Percentiles rank a stretch among this genome's conserved stretches.
Conservation (phyloP, 2,888 invertebrate genomes). For the Andrena minutula region DNA sequence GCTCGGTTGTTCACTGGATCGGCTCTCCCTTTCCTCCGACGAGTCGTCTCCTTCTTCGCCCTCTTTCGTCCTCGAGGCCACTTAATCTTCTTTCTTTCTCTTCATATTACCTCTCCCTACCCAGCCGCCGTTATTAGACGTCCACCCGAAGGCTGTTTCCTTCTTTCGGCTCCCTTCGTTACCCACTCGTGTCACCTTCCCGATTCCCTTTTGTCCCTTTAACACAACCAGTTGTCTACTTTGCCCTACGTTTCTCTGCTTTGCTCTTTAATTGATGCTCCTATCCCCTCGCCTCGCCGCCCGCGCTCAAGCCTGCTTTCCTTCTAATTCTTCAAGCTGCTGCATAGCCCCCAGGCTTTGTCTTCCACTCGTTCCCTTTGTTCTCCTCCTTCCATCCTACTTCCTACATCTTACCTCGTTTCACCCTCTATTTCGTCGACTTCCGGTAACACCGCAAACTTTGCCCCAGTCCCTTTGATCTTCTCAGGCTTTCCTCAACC, state of each 20-base stretch:
- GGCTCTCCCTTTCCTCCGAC: neutral
- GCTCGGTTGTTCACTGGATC: slow-evolving; percentile 45
- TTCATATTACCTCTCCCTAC: slow-evolving; percentile 13
- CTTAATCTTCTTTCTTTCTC: slow-evolving; percentile 52
- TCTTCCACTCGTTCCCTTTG: no score
- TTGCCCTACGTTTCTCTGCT: neutral
- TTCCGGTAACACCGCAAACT: slow-evolving; percentile 8
- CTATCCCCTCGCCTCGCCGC: neutral
- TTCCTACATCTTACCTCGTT: neutral
- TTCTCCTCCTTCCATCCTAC: neutral
- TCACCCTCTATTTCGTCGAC: neutral
- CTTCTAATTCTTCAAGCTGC: no score
- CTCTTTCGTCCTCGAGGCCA: slow-evolving; percentile 3
- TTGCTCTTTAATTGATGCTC: neutral
- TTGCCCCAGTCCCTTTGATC: neutral
- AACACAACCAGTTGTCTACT: neutral
- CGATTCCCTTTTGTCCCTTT: neutral
- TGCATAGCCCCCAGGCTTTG: no score
- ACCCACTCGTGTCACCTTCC: neutral
- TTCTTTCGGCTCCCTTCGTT: neutral
- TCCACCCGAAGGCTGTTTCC: slow-evolving; percentile 15
- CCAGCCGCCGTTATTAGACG: slow-evolving; percentile 25
- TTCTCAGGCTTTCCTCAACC: neutral
- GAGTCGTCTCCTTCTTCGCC: neutral
- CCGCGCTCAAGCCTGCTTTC: no score